Evolutionary conservation across 2,888 invertebrate species (phyloP), one percentile per base, ranked within the genome.

Genomic region (Mactromeris polynyma): DNA sequence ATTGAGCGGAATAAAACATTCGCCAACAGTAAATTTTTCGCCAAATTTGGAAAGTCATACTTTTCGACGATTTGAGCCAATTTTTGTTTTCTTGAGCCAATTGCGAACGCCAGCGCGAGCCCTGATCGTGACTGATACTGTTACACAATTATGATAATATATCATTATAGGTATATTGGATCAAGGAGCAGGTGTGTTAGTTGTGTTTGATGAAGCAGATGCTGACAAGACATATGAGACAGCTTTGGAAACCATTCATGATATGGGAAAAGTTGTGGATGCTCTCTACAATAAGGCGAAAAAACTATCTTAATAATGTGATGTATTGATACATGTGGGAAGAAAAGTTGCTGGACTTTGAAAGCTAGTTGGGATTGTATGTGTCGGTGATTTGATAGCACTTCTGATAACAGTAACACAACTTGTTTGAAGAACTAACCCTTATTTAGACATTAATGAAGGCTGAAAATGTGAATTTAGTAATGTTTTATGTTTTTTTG

Each of bases 221-320:
- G 98, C 98, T 89, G 99, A 99, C 97, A 99, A 99, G 97, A 99
- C 99, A 33, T 99, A 99, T 96, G 99, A 99, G 97, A 98, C 98
- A 96, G 99, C 99, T 87, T 97, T 99, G 96, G 99, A 99, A 97
- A 99, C 99, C 91, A 99, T 99, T 97, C 99, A 99, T 97, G 99
- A 98, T 97, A 99, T 99, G 99, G 99, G 99, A 96, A 99, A 99
- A 98, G 99, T 99, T 96, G 99, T 99, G 95, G 99, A 99, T 97
- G 99, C 99, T 84, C 98, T 99, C 95, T 99, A 99, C 97, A 99
- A 99, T 97, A 99, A 99, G 97, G 99, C 99, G 94, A 99, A 99
- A 97, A 99, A 99, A 97, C 98, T 99, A 94, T 91, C 91, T n/a
- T 92, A 89, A 85, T 40, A 73, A 19, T 17, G 4, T 26, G 9